Base-by-base conservation (phyloP, 2,113 vertebrate species). In the Tupaia chinensis region DNA sequence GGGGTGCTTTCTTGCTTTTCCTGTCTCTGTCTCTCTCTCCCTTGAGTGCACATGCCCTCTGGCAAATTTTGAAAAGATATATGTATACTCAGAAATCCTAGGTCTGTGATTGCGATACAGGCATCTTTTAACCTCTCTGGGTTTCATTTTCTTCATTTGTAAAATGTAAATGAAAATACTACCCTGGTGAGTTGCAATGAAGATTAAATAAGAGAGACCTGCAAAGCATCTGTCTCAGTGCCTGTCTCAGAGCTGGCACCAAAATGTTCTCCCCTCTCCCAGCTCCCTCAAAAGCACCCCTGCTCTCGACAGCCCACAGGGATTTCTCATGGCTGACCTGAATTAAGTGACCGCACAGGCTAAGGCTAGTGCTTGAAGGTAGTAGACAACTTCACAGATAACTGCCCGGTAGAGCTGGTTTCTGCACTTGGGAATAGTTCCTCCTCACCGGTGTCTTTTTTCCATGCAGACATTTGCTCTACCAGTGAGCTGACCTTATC, bases 141-240 rank as follows among this genome's bases (percentile, higher is more conserved):
- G 15, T 89, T 93, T 91, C 54, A 70, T 90, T 95, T 91, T 68
- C 80, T 94, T 96, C 68, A 65, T 78, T 60, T 79, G 34, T 73
- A 86, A 93, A 90, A 87, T 60, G 22, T 58, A 32, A 87, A 78
- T 32, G 79, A 89, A 87, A 66, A 65, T 58, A 79, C n/a, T 79
- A 56, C 79, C 66, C 90, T 0, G 0, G 16, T 66, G n/a, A 9
- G 15, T 72, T 85, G 58, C 69, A 82, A 11, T 81, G 69, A 70
- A 94, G 60, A 85, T 85, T 22, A 90, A 89, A 60, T 44, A 91
- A 60, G 27, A 77, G n/a, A 58, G 63, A 80, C 34, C 53, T 11
- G 1, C 60, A 89, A 92, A 82, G 34, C 63, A 66, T 78, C 53
- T 89, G 83, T 56, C 25, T 82, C 32, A 27, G 82, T 84, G 44